Conservation (phyloP, 2,797 vertebrate species). For the Anniella stebbinsi region DNA sequence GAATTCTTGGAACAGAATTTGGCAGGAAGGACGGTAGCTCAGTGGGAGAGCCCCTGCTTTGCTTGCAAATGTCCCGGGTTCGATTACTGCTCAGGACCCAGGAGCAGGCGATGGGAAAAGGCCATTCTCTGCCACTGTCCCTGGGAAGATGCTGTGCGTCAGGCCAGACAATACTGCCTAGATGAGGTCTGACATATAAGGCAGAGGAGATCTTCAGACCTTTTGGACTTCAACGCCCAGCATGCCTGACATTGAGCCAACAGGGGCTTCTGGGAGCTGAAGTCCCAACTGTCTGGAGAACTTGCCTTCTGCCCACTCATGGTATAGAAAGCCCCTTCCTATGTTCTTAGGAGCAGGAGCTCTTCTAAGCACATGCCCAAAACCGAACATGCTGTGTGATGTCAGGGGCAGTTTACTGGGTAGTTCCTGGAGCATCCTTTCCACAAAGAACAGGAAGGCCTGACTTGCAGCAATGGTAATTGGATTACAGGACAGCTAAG, state of each 20-base stretch:
- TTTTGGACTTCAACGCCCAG: too few relatives aligned
- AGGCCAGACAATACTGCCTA: background rate
- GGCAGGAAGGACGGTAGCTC: too few relatives aligned
- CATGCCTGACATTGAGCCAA: too few relatives aligned
- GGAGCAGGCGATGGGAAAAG: background rate
- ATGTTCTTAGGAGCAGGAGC: background rate
- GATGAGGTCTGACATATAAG: background rate
- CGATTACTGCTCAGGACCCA: background rate
- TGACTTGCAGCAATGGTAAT: background rate
- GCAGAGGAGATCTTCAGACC: too few relatives aligned
- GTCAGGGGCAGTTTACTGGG: background rate
- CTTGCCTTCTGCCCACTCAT: too few relatives aligned
- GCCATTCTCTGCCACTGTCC: background rate
- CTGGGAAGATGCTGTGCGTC: background rate
- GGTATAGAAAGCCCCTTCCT: background rate
- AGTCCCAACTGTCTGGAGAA: too few relatives aligned
- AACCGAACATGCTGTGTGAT: background rate
- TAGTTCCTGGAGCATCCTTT: too few relatives aligned
- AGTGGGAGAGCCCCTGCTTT: background rate
- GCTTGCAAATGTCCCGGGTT: background rate
- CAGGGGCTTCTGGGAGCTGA: too few relatives aligned
- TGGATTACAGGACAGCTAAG: conserved; percentile 14
- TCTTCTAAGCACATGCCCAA: background rate
- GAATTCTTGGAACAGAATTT: too few relatives aligned
- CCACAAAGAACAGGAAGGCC: background rate